These are phyloP conservation scores for Sclerodermus sp. DNA, from an alignment of 2,888 invertebrate genomes.

Conservation along the genomic window DNA sequence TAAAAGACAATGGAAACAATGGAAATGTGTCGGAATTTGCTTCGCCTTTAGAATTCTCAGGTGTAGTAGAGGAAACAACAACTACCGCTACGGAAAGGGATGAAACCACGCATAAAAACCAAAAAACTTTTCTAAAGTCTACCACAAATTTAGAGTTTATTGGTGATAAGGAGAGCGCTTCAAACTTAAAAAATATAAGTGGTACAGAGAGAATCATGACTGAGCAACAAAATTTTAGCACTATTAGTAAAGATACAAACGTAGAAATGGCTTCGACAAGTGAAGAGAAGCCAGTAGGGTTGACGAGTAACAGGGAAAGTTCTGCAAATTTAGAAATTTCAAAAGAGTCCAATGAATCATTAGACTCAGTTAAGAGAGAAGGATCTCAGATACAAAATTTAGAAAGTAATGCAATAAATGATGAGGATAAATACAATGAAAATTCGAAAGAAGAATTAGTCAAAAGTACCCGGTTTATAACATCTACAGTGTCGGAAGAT, in stretches of 20 bases:
- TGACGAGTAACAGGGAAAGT: constrained; percentile 9
- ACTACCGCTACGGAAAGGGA: too few species aligned
- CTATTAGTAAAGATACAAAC: constrained; percentile 18
- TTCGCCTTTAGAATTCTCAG: constrained; percentile 10
- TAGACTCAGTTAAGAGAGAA: too few species aligned
- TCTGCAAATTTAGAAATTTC: neutral
- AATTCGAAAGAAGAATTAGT: constrained; percentile 23
- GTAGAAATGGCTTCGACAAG: constrained; percentile 13
- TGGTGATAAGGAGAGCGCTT: constrained; percentile 15
- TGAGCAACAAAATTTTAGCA: constrained; percentile 21
- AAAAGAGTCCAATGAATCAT: constrained; percentile 2
- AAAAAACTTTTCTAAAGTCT: constrained; percentile 20
- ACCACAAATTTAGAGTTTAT: constrained; percentile 6
- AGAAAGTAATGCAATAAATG: neutral
- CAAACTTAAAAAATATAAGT: constrained; percentile 18
- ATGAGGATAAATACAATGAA: constrained; percentile 13
- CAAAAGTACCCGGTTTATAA: constrained; percentile 50
- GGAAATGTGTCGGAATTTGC: constrained; percentile 1
- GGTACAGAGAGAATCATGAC: constrained; percentile 19
- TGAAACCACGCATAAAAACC: constrained; percentile 12
- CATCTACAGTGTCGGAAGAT: constrained; percentile 46
- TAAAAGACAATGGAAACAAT: constrained; percentile 8
- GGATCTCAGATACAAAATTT: neutral
- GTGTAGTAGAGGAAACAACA: too few species aligned
- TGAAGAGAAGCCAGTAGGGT: constrained; percentile 15